Conservation (phyloP, 1,140 invertebrate genomes). For the Sycophaga agraensis region DNA sequence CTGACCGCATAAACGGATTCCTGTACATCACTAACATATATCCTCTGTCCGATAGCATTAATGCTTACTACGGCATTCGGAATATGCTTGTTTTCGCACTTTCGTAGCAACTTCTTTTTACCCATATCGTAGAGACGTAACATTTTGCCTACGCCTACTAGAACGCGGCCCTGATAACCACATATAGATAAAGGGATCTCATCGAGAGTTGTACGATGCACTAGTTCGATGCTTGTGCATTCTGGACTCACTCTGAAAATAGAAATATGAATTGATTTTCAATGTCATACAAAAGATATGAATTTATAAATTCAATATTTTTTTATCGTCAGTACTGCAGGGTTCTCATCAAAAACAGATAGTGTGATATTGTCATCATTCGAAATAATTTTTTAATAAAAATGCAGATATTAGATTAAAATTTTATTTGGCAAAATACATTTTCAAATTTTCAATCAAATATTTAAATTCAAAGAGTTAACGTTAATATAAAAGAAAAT, state of each 20-base stretch:
- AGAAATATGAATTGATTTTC: too few relatives aligned
- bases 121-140: conserved; percentile 95
- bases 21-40: conserved; percentile 95
- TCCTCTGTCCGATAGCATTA: conserved; percentile 88
- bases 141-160: conserved; percentile 91
- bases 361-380: conserved; percentile 48
- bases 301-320: too few relatives aligned
- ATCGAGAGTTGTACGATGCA: conserved; percentile 94
- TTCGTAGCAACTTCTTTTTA: conserved; percentile 93
- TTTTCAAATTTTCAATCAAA: too few relatives aligned
- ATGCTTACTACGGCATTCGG: conserved; percentile 94
- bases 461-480: too few relatives aligned
- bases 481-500: too few relatives aligned
- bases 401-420: too few relatives aligned
- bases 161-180: conserved; percentile 86
- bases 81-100: conserved; percentile 99
- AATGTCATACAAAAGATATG: too few relatives aligned
- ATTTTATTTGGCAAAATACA: too few relatives aligned
- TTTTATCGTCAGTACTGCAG: conserved; percentile 53
- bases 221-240: conserved; percentile 80
- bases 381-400: not conserved
- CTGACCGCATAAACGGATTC: conserved; percentile 96
- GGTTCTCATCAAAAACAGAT: conserved; percentile 48
- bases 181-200: conserved; percentile 89
- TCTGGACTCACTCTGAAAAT: conserved; percentile 63